Conservation (phyloP, 2,888 invertebrate species). For the Agrochola circellaris region DNA sequence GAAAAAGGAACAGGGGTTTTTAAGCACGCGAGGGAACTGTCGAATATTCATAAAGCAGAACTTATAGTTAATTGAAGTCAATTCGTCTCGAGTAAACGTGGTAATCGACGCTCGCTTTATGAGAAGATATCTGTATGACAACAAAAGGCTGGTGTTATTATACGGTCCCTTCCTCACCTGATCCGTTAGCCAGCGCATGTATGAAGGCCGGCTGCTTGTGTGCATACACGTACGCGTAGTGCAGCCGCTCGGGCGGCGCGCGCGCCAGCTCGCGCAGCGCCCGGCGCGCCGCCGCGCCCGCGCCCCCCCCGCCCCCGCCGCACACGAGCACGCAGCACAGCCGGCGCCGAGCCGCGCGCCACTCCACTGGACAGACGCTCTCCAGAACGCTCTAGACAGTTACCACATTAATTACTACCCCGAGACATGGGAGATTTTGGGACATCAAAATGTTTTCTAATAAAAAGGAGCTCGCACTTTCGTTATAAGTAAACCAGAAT, state of each 20-base stretch:
- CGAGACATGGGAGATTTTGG: no score
- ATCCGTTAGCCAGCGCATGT: slow-evolving; percentile 92
- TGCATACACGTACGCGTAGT: slow-evolving; percentile 97
- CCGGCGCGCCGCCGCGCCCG: slow-evolving; percentile 92
- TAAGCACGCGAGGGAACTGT: not conserved
- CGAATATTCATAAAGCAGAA: not conserved
- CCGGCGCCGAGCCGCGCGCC: slow-evolving; percentile 93
- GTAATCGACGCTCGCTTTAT: not conserved
- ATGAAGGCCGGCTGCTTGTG: slow-evolving; percentile 96
- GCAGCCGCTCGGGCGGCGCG: slow-evolving; percentile 93
- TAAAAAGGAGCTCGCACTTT: not conserved
- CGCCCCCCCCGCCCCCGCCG: slow-evolving; percentile 92
- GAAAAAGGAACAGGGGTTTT: no score
- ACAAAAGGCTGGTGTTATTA: not conserved
- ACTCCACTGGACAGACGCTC: slow-evolving; percentile 96
- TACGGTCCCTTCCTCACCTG: slow-evolving; percentile 83
- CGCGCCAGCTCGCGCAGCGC: slow-evolving; percentile 94
- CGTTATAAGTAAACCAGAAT: not conserved
- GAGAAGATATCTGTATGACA: not conserved
- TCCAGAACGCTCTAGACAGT: slow-evolving; percentile 92
- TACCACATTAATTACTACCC: not conserved
- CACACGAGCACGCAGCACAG: slow-evolving; percentile 94
- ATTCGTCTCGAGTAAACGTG: not conserved
- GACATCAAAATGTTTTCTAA: not conserved
- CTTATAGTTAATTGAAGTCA: not conserved